Conservation (phyloP, 2,797 vertebrate genomes). For the Stomatorhinus walkeri region DNA sequence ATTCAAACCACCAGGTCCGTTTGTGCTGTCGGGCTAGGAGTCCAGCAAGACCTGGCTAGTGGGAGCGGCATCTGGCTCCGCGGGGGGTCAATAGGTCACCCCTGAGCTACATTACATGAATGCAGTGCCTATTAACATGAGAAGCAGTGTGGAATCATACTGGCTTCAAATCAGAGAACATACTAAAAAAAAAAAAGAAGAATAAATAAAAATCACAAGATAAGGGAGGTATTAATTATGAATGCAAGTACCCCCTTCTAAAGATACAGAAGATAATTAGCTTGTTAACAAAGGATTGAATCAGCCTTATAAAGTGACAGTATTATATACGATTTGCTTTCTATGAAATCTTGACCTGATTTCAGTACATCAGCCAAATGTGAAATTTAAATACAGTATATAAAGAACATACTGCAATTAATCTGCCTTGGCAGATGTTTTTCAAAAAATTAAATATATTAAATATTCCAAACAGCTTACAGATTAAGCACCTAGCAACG, state of each 20-base stretch:
- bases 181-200: background rate
- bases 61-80: background rate
- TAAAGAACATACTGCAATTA: background rate
- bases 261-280: slow-evolving; percentile 14
- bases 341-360: background rate
- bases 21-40: background rate
- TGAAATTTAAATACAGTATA: background rate
- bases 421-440: background rate
- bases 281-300: background rate
- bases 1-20: background rate
- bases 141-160: background rate
- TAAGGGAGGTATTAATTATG: slow-evolving; percentile 3
- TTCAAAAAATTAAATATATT: background rate
- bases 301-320: background rate
- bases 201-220: background rate
- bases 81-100: background rate
- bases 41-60: background rate
- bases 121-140: background rate
- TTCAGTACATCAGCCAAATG: background rate
- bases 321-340: background rate
- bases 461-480: background rate
- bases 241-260: slow-evolving; percentile 5
- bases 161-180: background rate
- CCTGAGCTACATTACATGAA: background rate
- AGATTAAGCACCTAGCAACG: slow-evolving; percentile 5